These are phyloP conservation scores for Harpalus rufipes DNA, from an alignment of 2,888 invertebrate genomes.

Conservation along the genomic window DNA sequence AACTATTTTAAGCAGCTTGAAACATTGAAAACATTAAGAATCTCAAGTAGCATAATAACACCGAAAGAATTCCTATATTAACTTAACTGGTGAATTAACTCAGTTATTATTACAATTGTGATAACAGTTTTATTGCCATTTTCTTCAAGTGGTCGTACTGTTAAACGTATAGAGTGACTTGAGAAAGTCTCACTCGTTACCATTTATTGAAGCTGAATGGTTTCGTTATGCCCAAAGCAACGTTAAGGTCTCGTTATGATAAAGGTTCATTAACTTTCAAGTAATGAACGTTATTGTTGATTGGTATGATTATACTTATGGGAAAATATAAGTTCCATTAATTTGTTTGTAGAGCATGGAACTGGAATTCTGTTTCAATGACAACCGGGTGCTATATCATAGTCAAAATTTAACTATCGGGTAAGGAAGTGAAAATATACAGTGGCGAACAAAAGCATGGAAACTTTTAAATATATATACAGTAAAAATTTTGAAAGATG, in stretches of 20 bases:
- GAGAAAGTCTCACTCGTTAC: conserved; percentile 15
- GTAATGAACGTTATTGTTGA: conserved; percentile 29
- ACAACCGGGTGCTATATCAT: too few relatives aligned
- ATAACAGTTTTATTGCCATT: conserved; percentile 25
- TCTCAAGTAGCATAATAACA: conserved; percentile 16
- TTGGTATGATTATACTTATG: conserved; percentile 11
- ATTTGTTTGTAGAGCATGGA: background rate
- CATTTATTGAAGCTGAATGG: conserved; percentile 23
- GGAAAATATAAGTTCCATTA: background rate
- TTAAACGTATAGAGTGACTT: conserved; percentile 25
- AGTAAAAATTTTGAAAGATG: too few relatives aligned
- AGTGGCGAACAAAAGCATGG: too few relatives aligned
- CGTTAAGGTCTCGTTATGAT: background rate
- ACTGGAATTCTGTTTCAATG: too few relatives aligned
- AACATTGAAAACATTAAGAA: conserved; percentile 28
- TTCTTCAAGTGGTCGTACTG: conserved; percentile 16
- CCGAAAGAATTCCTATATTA: too few relatives aligned
- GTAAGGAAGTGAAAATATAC: too few relatives aligned
- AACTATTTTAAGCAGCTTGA: conserved; percentile 46
- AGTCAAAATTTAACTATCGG: too few relatives aligned
- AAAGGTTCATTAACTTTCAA: conserved; percentile 12
- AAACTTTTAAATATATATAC: too few relatives aligned
- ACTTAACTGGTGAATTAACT: conserved; percentile 27
- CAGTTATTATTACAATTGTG: conserved; percentile 35
- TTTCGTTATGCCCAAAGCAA: conserved; percentile 1